A percentile compares a stretch with the other conserved stretches of the same genome.
These are phyloP conservation scores for Blastomussa wellsi DNA, from an alignment of 92 coral and sea anemone species.

Conservation along the genomic window DNA sequence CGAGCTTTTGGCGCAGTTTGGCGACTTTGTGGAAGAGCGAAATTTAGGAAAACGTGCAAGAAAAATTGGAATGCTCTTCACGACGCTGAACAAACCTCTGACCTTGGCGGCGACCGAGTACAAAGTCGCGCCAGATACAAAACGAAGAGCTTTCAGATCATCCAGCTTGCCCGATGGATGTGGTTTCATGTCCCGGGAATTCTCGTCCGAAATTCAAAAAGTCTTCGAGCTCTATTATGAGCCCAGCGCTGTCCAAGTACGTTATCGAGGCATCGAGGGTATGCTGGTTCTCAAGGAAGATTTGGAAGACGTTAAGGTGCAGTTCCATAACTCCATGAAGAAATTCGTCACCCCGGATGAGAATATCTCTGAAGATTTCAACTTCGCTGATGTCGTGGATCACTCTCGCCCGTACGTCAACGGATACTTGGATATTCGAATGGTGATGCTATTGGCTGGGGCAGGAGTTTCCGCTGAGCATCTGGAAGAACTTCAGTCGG, in stretches of 20 bases:
- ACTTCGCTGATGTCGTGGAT: slow-evolving; percentile 56
- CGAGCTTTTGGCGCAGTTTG: slow-evolving; percentile 63
- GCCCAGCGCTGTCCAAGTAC: slow-evolving; percentile 67
- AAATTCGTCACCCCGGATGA: slow-evolving; percentile 50
- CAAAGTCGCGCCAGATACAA: slow-evolving; percentile 3
- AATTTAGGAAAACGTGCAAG: slow-evolving; percentile 74
- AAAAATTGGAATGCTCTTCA: slow-evolving; percentile 70
- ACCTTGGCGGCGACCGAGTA: neutral
- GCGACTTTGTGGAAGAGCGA: slow-evolving; percentile 61
- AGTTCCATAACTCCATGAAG: slow-evolving; percentile 62
- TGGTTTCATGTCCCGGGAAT: slow-evolving; percentile 59
- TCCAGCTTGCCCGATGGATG: slow-evolving; percentile 61
- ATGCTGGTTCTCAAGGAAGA: slow-evolving; percentile 44
- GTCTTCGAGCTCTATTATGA: slow-evolving; percentile 23
- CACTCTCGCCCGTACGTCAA: slow-evolving; percentile 62
- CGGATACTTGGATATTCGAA: slow-evolving; percentile 56
- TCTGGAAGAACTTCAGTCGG: slow-evolving; percentile 47
- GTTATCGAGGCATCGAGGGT: slow-evolving; percentile 62
- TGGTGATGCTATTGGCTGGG: slow-evolving; percentile 59
- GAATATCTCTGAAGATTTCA: slow-evolving; percentile 9
- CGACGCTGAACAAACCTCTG: slow-evolving; percentile 56
- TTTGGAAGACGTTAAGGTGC: slow-evolving; percentile 36
- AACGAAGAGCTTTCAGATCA: neutral
- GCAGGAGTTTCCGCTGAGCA: slow-evolving; percentile 55
- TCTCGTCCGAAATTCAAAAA: slow-evolving; percentile 44